Base-by-base conservation (phyloP, 2,797 vertebrate species). In the Syngnathus acus region DNA sequence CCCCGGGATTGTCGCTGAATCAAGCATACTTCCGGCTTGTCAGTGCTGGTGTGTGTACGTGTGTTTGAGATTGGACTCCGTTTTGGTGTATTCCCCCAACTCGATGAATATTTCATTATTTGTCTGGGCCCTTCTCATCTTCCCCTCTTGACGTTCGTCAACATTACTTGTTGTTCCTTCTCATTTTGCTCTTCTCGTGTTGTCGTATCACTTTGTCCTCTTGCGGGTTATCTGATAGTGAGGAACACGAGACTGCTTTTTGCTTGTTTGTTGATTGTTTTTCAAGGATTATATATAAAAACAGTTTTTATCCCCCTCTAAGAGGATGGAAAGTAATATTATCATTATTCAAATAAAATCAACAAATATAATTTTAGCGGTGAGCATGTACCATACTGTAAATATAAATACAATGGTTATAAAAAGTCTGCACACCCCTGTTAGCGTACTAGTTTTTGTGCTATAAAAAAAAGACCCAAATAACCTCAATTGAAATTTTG, bases 1-100 rank as follows among this genome's bases (percentile, higher is more conserved):
- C 82, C 66, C n/a, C 59, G 75, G 82, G 84, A 87, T 90, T 80
- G 79, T 65, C 76, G 51, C 73, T 74, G 77, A 87, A 81, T 82
- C 79, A 82, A 73, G 65, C 73, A 63, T 69, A 76, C 84, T 85
- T 76, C 77, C 57, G 72, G 66, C 66, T 72, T 78, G 78, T 77
- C 76, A 62, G 67, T 70, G 54, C 26, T 68, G 60, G 55, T 62
- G 47, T 37, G 62, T 42, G 62, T 63, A 50, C 65, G 70, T 53
- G 47, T 60, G 48, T 65, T 62, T 66, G 73, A 64, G 45, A 38
- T 40, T 21, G 21, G 64, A 53, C 48, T 19, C 17, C 17, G 42
- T 43, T 63, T 17, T 63, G 61, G 55, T 50, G 68, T 60, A 72
- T 82, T 80, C 69, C 71, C 32, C 66, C 47, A 39, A 43, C 72